These are phyloP conservation scores for Neotoma lepida DNA, from an alignment of 2,113 vertebrate genomes.

Conservation along the genomic window DNA sequence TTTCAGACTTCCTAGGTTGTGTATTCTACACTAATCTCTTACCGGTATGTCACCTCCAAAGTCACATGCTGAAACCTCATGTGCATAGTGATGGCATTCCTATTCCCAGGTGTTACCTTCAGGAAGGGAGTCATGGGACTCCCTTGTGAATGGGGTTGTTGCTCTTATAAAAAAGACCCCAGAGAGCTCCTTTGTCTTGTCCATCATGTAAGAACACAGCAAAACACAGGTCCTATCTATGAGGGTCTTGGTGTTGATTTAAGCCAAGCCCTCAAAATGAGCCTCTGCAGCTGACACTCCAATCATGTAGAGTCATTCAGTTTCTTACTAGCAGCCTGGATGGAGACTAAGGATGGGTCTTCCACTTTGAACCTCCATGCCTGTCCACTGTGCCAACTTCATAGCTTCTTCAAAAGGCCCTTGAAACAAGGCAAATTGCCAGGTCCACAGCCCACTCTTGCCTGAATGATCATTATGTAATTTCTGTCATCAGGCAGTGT, in stretches of 20 bases:
- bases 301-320: background rate
- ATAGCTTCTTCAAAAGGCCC: background rate
- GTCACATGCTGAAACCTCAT: background rate
- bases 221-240: background rate
- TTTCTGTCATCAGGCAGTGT: constrained; percentile 21
- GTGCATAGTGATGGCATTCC: background rate
- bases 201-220: too few relatives aligned
- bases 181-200: too few relatives aligned
- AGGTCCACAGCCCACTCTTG: background rate
- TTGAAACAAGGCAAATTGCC: background rate
- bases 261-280: background rate
- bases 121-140: background rate
- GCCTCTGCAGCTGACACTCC: background rate
- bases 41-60: background rate
- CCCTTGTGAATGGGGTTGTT: background rate
- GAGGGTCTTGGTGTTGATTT: background rate
- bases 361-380: background rate
- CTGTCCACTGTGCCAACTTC: background rate
- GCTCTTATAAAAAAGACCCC: background rate
- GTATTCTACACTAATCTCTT: background rate
- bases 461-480: background rate
- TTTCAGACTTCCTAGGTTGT: background rate
- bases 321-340: background rate
- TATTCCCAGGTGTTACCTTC: too few relatives aligned
- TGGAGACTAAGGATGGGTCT: background rate